Percentiles rank a stretch among this genome's conserved stretches.
phyloP scores from a whole-genome alignment of 92 coral and sea anemone genomes.

The Epizoanthus rinbou region DNA sequence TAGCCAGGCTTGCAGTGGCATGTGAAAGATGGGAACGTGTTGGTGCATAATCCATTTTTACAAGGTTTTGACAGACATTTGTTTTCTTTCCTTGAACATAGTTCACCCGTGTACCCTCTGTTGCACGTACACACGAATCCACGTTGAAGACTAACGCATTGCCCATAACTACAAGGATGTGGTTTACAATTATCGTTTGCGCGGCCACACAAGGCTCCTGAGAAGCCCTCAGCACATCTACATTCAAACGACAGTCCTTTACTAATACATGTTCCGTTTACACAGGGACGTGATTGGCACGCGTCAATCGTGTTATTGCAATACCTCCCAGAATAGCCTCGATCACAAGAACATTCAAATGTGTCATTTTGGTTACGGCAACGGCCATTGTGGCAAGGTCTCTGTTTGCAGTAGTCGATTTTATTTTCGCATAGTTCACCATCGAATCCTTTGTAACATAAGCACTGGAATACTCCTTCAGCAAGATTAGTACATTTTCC shows the following conservation, averaged over 20 bases:
- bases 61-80: slow-evolving; percentile 68
- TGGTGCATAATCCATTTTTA: slow-evolving; percentile 64
- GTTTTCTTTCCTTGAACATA: slow-evolving; percentile 57
- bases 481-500: slow-evolving; percentile 58
- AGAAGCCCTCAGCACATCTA: slow-evolving; percentile 54
- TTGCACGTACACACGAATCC: slow-evolving; percentile 58
- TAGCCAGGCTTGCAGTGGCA: slow-evolving; percentile 80
- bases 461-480: slow-evolving; percentile 44
- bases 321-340: slow-evolving; percentile 16
- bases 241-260: slow-evolving; percentile 41
- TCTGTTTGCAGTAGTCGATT: slow-evolving; percentile 46
- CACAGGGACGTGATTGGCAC: slow-evolving; percentile 55
- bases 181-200: slow-evolving; percentile 43
- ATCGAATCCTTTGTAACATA: slow-evolving; percentile 44
- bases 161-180: slow-evolving; percentile 61
- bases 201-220: slow-evolving; percentile 45
- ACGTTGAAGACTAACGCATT: slow-evolving; percentile 25
- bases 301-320: slow-evolving; percentile 61
- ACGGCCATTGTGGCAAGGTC: slow-evolving; percentile 48
- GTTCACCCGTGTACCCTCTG: slow-evolving; percentile 71
- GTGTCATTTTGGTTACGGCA: slow-evolving; percentile 36
- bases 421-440: slow-evolving; percentile 50
- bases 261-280: slow-evolving; percentile 36
- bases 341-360: slow-evolving; percentile 41
- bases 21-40: slow-evolving; percentile 37